Percentiles rank a stretch among this genome's conserved stretches.
These are phyloP conservation scores for Chlorops oryzae DNA, from an alignment of 1,140 invertebrate genomes.

Conservation along the genomic window DNA sequence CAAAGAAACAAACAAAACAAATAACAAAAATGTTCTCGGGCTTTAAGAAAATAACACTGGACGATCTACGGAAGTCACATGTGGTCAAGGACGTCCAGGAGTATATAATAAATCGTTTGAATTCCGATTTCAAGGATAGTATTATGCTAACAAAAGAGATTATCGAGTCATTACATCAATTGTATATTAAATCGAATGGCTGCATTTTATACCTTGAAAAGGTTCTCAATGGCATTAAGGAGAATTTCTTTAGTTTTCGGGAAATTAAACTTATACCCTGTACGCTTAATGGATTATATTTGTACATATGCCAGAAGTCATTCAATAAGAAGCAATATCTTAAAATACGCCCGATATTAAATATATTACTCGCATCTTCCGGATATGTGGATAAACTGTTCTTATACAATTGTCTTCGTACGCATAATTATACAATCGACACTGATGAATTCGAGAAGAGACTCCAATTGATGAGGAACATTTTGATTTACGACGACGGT, in stretches of 20 bases:
- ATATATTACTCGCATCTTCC: constrained; percentile 80
- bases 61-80: constrained; percentile 83
- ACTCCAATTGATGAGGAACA: constrained; percentile 67
- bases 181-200: constrained; percentile 94
- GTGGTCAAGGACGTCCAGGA: constrained; percentile 89
- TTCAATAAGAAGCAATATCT: constrained; percentile 84
- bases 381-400: constrained; percentile 75
- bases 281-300: constrained; percentile 88
- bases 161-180: constrained; percentile 89
- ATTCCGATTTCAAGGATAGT: constrained; percentile 60
- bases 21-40: constrained; percentile 89
- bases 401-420: constrained; percentile 74
- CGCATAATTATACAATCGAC: constrained; percentile 71
- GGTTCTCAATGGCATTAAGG: constrained; percentile 85
- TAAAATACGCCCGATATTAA: constrained; percentile 72
- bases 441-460: constrained; percentile 80
- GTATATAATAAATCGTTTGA: constrained; percentile 85
- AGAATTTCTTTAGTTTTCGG: constrained; percentile 84
- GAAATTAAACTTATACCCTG: constrained; percentile 85
- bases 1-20: constrained; percentile 75
- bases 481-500: constrained; percentile 51
- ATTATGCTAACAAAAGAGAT: constrained; percentile 61
- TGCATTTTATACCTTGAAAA: constrained; percentile 92
- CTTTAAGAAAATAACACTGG: constrained; percentile 86
- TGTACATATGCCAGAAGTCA: constrained; percentile 89